phyloP scores from a whole-genome alignment of 1,140 invertebrate species.

The Zaprionus inermis region DNA sequence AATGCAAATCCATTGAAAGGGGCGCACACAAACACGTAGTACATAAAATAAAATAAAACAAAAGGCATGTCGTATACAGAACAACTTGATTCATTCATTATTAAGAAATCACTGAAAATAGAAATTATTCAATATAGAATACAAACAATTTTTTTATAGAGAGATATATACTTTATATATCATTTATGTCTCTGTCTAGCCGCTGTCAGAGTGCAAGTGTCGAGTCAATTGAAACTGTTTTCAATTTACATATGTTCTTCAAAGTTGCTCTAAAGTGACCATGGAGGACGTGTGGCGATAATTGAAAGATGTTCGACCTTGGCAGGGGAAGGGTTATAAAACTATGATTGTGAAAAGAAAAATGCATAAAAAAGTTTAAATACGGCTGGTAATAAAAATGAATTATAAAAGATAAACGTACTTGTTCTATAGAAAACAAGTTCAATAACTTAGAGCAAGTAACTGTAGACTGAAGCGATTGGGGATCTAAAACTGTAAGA shows the following conservation, averaged over 20 bases:
- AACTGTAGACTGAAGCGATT: no score
- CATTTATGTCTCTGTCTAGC: not conserved
- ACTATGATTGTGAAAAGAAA: not conserved
- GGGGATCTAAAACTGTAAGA: no score
- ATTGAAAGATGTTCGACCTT: conserved; percentile 7
- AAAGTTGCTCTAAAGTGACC: not conserved
- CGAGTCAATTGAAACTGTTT: not conserved
- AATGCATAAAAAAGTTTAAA: not conserved
- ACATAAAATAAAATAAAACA: not conserved
- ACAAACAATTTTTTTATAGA: not conserved
- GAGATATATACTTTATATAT: not conserved
- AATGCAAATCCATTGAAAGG: conserved; percentile 48
- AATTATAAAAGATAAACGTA: not conserved
- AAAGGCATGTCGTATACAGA: not conserved
- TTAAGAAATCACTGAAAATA: conserved; percentile 4
- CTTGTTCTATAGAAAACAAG: no score
- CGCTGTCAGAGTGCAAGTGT: not conserved
- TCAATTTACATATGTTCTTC: not conserved
- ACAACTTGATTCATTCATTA: not conserved
- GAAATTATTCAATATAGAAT: not conserved
- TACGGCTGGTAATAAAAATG: not conserved
- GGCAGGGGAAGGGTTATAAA: not conserved
- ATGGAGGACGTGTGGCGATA: not conserved
- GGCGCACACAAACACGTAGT: conserved; percentile 20
- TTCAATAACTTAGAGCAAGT: no score